phyloP scores from a whole-genome alignment of 1,140 invertebrate species.

The Elymnias hypermnestra region DNA sequence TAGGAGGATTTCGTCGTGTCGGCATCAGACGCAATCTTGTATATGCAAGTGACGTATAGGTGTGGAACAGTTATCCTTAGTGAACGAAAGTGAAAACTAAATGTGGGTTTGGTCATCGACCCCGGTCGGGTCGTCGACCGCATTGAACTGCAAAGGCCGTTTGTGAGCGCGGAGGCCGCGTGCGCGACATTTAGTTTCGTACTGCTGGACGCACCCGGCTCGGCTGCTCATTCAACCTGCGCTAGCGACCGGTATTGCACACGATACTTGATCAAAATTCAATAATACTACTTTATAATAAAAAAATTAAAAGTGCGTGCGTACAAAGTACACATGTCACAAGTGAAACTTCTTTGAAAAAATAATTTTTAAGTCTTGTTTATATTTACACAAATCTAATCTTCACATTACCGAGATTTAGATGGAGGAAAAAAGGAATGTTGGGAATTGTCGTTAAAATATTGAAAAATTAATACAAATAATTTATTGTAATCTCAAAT shows the following conservation, averaged over 20 bases:
- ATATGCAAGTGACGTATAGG: slow-evolving; percentile 63
- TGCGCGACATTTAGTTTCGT: slow-evolving; percentile 58
- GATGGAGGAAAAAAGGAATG: too few relatives aligned
- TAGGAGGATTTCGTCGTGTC: too few relatives aligned
- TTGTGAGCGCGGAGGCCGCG: slow-evolving; percentile 69
- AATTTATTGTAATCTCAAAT: too few relatives aligned
- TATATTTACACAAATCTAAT: too few relatives aligned
- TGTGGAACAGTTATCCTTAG: slow-evolving; percentile 72
- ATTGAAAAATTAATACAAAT: too few relatives aligned
- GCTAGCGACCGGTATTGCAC: slow-evolving; percentile 44
- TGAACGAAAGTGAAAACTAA: slow-evolving; percentile 75
- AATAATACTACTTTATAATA: too few relatives aligned
- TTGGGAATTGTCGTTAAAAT: too few relatives aligned
- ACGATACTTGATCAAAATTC: slow-evolving; percentile 9
- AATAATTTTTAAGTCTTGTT: too few relatives aligned
- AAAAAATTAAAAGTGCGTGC: too few relatives aligned
- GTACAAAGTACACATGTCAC: too few relatives aligned
- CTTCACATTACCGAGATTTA: too few relatives aligned
- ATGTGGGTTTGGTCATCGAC: slow-evolving; percentile 64
- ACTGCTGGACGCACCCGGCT: slow-evolving; percentile 39
- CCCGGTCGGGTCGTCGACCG: slow-evolving; percentile 62
- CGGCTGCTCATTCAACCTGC: slow-evolving; percentile 23
- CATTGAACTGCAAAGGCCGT: slow-evolving; percentile 73
- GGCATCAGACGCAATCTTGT: slow-evolving; percentile 27
- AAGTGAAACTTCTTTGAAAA: too few relatives aligned